Conservation (phyloP, 2,113 vertebrate species). For the Cromileptes altivelis region DNA sequence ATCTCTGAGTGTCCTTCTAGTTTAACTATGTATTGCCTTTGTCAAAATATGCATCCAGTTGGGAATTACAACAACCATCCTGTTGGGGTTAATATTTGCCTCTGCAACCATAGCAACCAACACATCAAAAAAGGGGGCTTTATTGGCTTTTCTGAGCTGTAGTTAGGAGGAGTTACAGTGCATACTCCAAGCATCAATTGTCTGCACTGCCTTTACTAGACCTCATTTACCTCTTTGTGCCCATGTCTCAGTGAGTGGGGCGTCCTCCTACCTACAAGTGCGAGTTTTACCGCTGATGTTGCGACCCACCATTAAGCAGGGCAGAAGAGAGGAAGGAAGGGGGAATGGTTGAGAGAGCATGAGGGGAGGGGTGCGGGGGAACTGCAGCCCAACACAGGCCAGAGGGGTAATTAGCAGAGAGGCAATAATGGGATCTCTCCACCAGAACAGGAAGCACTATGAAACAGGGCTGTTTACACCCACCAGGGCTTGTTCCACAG, state of each 20-base stretch:
- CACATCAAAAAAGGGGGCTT: constrained; percentile 23
- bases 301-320: constrained; percentile 61
- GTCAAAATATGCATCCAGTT: constrained; percentile 30
- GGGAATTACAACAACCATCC: constrained; percentile 29
- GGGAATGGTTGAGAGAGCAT: constrained; percentile 15
- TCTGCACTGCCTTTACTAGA: constrained; percentile 21
- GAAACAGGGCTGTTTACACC: constrained; percentile 67
- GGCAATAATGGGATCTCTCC: constrained; percentile 75
- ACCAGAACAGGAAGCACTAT: constrained; percentile 76
- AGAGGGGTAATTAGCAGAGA: constrained; percentile 75
- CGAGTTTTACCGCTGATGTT: constrained; percentile 70
- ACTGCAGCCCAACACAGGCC: constrained; percentile 48
- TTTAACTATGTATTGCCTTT: neutral
- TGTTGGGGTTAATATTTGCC: constrained; percentile 14
- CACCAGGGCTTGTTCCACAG: constrained; percentile 38
- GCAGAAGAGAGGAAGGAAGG: constrained; percentile 33
- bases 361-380: constrained; percentile 28
- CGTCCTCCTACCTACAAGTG: constrained; percentile 49
- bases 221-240: constrained; percentile 37
- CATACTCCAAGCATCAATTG: neutral
- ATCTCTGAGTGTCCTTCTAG: too few relatives aligned
- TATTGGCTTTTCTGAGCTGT: constrained; percentile 12
- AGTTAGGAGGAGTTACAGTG: constrained; percentile 16
- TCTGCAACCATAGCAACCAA: constrained; percentile 39
- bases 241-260: neutral